Evolutionary conservation across 2,797 vertebrate species (phyloP), one percentile per base, ranked within the genome.

Genomic region (Hydrophis major): DNA sequence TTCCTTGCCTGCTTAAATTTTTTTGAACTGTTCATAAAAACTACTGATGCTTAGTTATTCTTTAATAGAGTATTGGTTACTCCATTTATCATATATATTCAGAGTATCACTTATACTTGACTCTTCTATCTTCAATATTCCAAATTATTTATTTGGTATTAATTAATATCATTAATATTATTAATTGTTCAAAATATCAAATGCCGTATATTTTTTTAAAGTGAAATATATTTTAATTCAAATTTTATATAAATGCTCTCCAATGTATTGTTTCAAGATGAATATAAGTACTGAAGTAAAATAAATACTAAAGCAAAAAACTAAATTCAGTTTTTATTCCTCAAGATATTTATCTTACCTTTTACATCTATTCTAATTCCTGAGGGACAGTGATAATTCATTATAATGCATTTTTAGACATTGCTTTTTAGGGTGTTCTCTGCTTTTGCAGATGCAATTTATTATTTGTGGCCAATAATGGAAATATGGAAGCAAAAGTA

Each of bases 331-430:
- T 6, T 27, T 50, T 91, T 16, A 22, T 37, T 83, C 20, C 74
- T 83, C 3, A 83, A 47, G 10, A 20, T 12, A 2, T 74, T 83
- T 93, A 91, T 50, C 87, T n/a, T 92, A 8, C 4, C 27, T 93
- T 57, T 92, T 50, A 90, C 61, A 94, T 88, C 53, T 6, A 91
- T 90, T 92, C 66, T 93, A 93, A 63, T 27, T 88, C 91, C 53
- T 22, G 37, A 3, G 91, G 91, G 1, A 93, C 93, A 89, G 18
- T 32, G 1, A 25, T 92, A 91, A 10, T 27, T 95, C 56, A 92
- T 93, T 91, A n/a, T 63, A 89, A 86, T 91, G 57, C 25, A 66
- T 56, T 89, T 92, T 4, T 42, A 92, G 93, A 57, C 1, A 60
- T 94, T 92, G 53, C n/a, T 55, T 55, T 92, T 92, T 20, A 47